Percentiles rank a stretch among this genome's conserved stretches.
Conservation (phyloP, 2,797 vertebrate species). For the Etheostoma nigrum region DNA sequence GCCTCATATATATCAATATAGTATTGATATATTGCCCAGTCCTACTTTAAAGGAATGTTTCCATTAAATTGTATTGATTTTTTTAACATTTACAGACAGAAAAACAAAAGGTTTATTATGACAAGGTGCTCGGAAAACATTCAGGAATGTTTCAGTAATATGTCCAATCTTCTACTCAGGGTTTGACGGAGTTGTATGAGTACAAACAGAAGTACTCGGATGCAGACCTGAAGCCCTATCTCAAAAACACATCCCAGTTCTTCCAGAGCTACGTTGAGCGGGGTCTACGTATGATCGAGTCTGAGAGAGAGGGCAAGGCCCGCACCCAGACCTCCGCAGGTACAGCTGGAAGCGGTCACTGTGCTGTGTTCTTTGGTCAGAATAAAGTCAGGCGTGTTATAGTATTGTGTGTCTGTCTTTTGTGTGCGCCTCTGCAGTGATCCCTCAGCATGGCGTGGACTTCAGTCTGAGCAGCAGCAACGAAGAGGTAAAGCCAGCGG, state of each 20-base stretch:
- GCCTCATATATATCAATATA: too few relatives aligned
- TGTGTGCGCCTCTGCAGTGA: conserved; percentile 79
- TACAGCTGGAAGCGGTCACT: conserved; percentile 44
- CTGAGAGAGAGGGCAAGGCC: conserved; percentile 93
- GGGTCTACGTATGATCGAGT: conserved; percentile 96
- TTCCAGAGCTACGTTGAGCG: conserved; percentile 99
- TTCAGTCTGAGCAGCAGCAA: conserved; percentile 85
- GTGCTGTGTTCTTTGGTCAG: not conserved
- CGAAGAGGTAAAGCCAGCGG: conserved; percentile 94
- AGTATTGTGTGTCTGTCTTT: conserved; percentile 4
- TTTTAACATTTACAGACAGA: not conserved
- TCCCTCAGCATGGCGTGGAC: conserved; percentile 90
- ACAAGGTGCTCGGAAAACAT: not conserved
- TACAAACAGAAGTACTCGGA: conserved; percentile 98
- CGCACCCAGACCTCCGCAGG: conserved; percentile 90
- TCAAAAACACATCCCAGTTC: conserved; percentile 97
- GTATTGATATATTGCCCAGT: too few relatives aligned
- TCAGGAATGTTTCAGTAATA: not conserved
- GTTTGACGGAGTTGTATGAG: conserved; percentile 96
- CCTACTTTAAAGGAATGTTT: not conserved
- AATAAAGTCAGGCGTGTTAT: too few relatives aligned
- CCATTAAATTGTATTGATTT: not conserved
- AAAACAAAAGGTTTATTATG: not conserved
- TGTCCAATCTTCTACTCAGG: conserved; percentile 75
- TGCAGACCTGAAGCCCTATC: conserved; percentile 95